Percentiles rank a stretch among this genome's conserved stretches.
Evolutionary conservation across 2,113 vertebrate species (phyloP).

Genomic region (Tachycineta bicolor): DNA sequence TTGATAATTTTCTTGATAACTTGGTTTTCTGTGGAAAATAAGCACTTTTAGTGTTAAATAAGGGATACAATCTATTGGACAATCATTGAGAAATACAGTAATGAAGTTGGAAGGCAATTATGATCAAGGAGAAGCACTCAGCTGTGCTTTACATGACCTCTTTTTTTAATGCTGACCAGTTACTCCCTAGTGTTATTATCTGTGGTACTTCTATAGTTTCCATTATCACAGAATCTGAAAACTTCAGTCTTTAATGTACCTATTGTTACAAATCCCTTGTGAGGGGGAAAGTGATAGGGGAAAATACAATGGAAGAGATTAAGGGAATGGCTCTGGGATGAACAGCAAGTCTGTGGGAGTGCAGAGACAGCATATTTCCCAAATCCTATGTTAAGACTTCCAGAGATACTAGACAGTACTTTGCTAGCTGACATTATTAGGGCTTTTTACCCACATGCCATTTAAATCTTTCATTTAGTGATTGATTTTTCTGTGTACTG

Average conservation of each 20-base stretch:
- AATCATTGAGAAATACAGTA: neutral
- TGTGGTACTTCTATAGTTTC: neutral
- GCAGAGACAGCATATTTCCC: neutral
- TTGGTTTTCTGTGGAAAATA: neutral
- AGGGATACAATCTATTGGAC: neutral
- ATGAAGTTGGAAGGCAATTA: conserved; percentile 8
- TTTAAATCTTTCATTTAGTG: neutral
- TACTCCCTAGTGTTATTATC: neutral
- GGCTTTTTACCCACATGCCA: accelerated
- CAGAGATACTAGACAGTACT: neutral
- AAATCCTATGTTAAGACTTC: neutral
- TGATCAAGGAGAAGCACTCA: conserved; percentile 7
- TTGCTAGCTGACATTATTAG: neutral
- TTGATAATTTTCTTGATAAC: neutral
- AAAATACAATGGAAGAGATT: neutral
- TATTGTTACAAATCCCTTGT: neutral
- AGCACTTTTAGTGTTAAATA: neutral
- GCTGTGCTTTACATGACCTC: neutral
- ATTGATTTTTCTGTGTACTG: neutral
- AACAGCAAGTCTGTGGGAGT: neutral
- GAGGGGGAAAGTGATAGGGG: neutral
- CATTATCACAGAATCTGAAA: neutral
- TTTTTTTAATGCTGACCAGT: neutral
- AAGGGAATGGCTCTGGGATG: neutral
- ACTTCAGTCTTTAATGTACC: neutral